Conservation (phyloP, 2,113 vertebrate genomes). For the Ginglymostoma cirratum region DNA sequence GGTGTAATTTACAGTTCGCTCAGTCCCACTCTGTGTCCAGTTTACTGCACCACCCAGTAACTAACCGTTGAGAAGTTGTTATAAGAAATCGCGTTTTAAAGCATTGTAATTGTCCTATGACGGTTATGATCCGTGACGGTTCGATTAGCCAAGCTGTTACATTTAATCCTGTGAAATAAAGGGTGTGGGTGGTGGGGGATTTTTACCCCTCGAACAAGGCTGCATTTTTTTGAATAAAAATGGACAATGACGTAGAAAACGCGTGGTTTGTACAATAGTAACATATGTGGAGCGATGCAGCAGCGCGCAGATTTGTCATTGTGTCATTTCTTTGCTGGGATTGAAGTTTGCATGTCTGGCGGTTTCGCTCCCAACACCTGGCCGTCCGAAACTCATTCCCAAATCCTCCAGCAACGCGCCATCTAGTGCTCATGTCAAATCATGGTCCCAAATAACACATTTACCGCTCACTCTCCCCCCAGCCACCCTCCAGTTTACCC, state of each 20-base stretch:
- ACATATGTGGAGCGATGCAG: conserved; percentile 22
- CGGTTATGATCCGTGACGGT: conserved; percentile 68
- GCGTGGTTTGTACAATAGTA: conserved; percentile 17
- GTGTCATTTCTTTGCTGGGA: background rate
- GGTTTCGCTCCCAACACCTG: conserved; percentile 6
- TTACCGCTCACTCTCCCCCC: background rate
- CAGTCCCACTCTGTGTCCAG: conserved; percentile 59
- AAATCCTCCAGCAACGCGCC: background rate
- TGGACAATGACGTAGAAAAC: background rate
- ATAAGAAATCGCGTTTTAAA: conserved; percentile 72
- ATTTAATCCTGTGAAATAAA: conserved; percentile 17
- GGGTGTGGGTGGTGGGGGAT: background rate
- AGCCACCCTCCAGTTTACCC: background rate
- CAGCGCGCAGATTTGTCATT: conserved; percentile 1
- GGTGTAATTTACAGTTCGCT: background rate
- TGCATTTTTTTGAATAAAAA: background rate
- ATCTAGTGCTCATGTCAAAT: conserved; percentile 1
- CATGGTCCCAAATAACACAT: background rate
- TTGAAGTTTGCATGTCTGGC: conserved; percentile 1
- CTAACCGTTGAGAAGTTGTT: conserved; percentile 67
- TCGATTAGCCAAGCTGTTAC: conserved; percentile 59
- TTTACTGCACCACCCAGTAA: conserved; percentile 57
- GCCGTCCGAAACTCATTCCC: background rate
- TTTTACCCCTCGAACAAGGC: background rate
- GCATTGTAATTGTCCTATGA: conserved; percentile 71